Evolutionary conservation across 2,888 invertebrate genomes (phyloP).

Genomic region (Drosophila parthenogenetica): DNA sequence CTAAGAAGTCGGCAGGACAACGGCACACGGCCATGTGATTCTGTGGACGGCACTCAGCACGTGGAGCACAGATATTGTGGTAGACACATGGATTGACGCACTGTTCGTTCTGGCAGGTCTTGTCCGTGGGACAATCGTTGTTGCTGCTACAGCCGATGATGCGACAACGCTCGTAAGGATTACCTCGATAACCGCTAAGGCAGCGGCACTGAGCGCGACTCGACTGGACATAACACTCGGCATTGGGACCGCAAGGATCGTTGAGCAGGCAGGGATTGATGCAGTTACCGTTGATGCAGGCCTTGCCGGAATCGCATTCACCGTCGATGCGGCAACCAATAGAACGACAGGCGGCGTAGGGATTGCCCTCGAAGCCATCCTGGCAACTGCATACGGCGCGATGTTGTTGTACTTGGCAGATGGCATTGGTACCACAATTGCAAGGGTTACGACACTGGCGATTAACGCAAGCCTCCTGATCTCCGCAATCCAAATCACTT

Average conservation of each 20-base stretch:
- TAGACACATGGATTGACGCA: constrained; percentile 94
- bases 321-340: constrained; percentile 93
- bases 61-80: constrained; percentile 90
- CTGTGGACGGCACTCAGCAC: constrained; percentile 92
- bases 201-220: constrained; percentile 93
- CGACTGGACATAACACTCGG: constrained; percentile 91
- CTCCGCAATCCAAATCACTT: constrained; percentile 91
- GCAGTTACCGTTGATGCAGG: constrained; percentile 94
- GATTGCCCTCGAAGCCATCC: constrained; percentile 94
- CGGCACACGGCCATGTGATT: constrained; percentile 94
- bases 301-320: constrained; percentile 93
- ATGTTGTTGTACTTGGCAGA: constrained; percentile 93
- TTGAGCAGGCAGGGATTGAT: constrained; percentile 93
- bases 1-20: constrained; percentile 91
- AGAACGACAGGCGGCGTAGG: constrained; percentile 91
- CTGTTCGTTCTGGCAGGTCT: constrained; percentile 93
- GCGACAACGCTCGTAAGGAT: constrained; percentile 90
- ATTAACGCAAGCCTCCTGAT: constrained; percentile 93
- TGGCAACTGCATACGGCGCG: constrained; percentile 94
- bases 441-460: constrained; percentile 94
- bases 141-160: constrained; percentile 94
- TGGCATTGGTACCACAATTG: constrained; percentile 93
- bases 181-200: constrained; percentile 91
- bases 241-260: constrained; percentile 92
- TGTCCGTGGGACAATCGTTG: constrained; percentile 94